Evolutionary conservation across 1,140 invertebrate genomes (phyloP).

Genomic region (Apis cerana): DNA sequence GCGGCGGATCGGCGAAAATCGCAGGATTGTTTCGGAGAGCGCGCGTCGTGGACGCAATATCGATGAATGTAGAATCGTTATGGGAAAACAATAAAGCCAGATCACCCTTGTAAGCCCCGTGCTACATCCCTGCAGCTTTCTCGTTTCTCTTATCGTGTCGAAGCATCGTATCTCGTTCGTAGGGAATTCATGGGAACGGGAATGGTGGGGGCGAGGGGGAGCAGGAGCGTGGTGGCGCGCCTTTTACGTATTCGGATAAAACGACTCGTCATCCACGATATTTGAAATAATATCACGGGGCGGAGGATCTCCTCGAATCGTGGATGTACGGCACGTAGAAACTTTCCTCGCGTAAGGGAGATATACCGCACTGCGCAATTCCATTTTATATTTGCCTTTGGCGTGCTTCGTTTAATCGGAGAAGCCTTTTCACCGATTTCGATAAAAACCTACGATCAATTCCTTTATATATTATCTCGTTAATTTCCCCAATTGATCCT

Average conservation of each 20-base stretch:
- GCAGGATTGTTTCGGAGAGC: background rate
- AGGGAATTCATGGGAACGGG: background rate
- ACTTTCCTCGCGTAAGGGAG: background rate
- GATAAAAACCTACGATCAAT: too few species aligned
- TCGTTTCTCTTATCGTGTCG: background rate
- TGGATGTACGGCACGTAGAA: background rate
- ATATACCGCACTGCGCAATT: slow-evolving; percentile 11
- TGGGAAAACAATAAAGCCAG: slow-evolving; percentile 3
- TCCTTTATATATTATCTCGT: too few species aligned
- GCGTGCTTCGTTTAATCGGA: too few species aligned
- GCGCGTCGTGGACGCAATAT: background rate
- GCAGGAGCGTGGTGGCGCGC: background rate
- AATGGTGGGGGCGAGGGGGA: too few species aligned
- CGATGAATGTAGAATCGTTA: background rate
- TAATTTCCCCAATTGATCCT: too few species aligned
- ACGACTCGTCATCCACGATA: background rate
- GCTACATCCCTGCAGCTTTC: background rate
- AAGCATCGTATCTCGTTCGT: background rate
- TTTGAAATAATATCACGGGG: slow-evolving; percentile 5
- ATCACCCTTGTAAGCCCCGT: background rate
- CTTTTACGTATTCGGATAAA: background rate
- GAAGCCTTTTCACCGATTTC: too few species aligned
- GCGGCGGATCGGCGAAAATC: background rate
- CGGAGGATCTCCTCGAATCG: background rate
- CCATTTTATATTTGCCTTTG: background rate